phyloP scores from a whole-genome alignment of 2,888 invertebrate genomes.

The Lasioglossum leucozonium region DNA sequence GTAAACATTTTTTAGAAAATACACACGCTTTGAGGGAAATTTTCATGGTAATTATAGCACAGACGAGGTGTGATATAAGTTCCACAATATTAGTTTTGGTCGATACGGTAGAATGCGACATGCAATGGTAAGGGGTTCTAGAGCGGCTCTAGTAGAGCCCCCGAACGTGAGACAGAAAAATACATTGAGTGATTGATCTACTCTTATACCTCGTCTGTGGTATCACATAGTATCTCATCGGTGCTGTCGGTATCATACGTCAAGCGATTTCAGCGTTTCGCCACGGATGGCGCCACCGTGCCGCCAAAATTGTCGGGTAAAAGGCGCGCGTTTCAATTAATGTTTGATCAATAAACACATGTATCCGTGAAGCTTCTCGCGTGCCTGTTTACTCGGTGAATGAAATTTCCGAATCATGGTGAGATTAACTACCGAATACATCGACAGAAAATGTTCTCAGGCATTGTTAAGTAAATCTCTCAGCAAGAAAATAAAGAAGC shows the following conservation, averaged over 20 bases:
- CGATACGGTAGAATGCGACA: too few relatives aligned
- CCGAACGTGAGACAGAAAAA: too few relatives aligned
- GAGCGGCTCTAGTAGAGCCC: too few relatives aligned
- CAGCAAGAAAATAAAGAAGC: slow-evolving; percentile 72
- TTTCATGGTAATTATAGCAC: too few relatives aligned
- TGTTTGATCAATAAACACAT: slow-evolving; percentile 63
- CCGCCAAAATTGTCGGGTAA: background rate
- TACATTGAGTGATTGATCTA: too few relatives aligned
- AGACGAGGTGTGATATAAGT: too few relatives aligned
- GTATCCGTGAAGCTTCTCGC: background rate
- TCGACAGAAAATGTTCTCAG: slow-evolving; percentile 77
- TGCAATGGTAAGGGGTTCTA: too few relatives aligned
- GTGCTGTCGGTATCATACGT: background rate
- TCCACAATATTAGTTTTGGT: too few relatives aligned
- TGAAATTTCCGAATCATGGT: slow-evolving; percentile 72
- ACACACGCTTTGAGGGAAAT: too few relatives aligned
- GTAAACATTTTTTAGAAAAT: too few relatives aligned
- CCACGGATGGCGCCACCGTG: background rate
- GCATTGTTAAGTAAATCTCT: slow-evolving; percentile 75
- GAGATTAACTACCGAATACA: slow-evolving; percentile 75
- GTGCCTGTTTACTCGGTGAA: background rate
- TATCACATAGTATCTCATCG: too few relatives aligned
- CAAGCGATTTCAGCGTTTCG: background rate
- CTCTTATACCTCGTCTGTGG: too few relatives aligned
- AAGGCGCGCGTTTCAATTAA: slow-evolving; percentile 31